Evolutionary conservation across 2,888 invertebrate species (phyloP), one percentile per base, ranked within the genome.

Genomic region (Spodoptera picta): DNA sequence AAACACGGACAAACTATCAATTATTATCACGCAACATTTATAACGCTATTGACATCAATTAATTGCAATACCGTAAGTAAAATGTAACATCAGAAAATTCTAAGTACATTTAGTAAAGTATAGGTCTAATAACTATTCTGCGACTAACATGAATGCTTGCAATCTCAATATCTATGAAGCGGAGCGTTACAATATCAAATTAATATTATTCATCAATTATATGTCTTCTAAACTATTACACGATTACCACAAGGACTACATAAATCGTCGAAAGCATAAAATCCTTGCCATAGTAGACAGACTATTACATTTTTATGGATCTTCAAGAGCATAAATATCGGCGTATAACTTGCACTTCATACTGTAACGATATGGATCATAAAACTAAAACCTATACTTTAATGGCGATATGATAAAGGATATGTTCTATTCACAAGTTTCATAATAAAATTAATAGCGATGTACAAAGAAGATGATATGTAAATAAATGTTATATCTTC

Each of bases 331-430:
- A 82, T 82, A 80, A 77, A 85, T 83, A 82, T 80, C 63, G 64
- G 75, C 74, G 64, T 73, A 46, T 54, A 68, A 73, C 73, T 77
- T 77, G 76, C 80, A 82, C 74, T 83, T 82, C 80, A 85, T 81
- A 79, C 66, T 79, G 73, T 77, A 76, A 79, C 64, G 73, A 82
- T 70, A 81, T 80, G 81, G 74, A 65, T 74, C 84, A 80, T 87
- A 87, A 88, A 87, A 84, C 78, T 81, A 84, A 87, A 86, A 80
- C 81, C 82, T 81, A 82, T 79, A 53, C 61, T 83, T 81, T 82
- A 81, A 80, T 77, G 80, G 76, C 80, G 90, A 90, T 91, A 91
- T 91, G 90, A 83, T 82, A 79, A 80, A 83, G 82, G 90, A 91
- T 90, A 90, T 90, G 89, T 84, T 71, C 63, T 69, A 75, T 47